These are phyloP conservation scores for Seladonia tumulorum DNA, from an alignment of 2,888 invertebrate species.

Conservation along the genomic window DNA sequence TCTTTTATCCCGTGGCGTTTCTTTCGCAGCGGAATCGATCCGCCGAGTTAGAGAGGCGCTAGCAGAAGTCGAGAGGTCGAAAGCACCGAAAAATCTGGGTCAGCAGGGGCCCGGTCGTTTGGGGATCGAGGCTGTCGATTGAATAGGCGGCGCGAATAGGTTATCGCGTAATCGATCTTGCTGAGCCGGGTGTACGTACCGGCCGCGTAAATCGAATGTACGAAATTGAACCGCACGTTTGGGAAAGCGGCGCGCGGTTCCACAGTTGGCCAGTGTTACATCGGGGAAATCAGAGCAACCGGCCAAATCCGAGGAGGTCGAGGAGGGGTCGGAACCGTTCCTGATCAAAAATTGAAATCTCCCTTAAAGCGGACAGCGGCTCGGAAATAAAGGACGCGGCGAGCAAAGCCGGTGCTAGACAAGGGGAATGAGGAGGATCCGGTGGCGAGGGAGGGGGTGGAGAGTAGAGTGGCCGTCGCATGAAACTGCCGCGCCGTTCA, in stretches of 20 bases:
- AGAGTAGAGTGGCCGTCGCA: slow-evolving; percentile 14
- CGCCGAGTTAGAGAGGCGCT: not conserved
- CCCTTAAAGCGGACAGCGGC: not conserved
- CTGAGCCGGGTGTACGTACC: slow-evolving; percentile 32
- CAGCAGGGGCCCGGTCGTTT: not conserved
- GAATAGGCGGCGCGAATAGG: not conserved
- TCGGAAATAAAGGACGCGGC: not conserved
- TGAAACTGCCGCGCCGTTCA: slow-evolving; percentile 32
- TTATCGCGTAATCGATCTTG: slow-evolving; percentile 40
- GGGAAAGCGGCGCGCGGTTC: not conserved
- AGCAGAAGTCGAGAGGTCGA: not conserved
- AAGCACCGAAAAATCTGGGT: not conserved
- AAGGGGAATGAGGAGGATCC: not conserved
- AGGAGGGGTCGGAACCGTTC: not conserved
- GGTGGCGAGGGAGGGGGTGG: not conserved
- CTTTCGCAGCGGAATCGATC: not conserved
- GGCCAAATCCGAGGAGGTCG: slow-evolving; percentile 57
- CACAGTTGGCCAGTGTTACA: not conserved
- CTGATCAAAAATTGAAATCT: slow-evolving; percentile 4
- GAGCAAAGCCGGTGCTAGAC: not conserved
- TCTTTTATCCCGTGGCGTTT: not conserved
- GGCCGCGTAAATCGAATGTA: slow-evolving; percentile 53
- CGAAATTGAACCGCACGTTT: slow-evolving; percentile 26
- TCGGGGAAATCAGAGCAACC: slow-evolving; percentile 64
- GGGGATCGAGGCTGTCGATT: not conserved